These are phyloP conservation scores for Ganaspis sp. DNA, from an alignment of 1,140 invertebrate species.

Conservation along the genomic window DNA sequence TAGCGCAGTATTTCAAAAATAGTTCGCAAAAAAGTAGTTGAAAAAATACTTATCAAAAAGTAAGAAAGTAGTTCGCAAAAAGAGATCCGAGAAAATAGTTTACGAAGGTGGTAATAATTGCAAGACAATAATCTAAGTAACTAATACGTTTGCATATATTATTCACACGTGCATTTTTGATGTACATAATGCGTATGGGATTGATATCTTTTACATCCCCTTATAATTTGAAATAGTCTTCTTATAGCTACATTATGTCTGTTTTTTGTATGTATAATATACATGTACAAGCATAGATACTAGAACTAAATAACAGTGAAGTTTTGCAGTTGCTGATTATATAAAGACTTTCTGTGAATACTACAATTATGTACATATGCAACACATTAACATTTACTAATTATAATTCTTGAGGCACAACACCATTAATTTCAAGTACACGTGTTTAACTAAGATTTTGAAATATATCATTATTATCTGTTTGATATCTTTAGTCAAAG, in stretches of 20 bases:
- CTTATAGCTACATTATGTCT: conserved; percentile 26
- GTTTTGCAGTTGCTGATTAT: conserved; percentile 25
- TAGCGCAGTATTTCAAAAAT: too few relatives aligned
- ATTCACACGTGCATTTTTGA: conserved; percentile 23
- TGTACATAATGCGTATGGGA: conserved; percentile 20
- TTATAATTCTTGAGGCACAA: conserved; percentile 25
- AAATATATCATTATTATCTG: background rate
- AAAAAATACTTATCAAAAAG: conserved; percentile 41
- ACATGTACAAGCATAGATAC: conserved; percentile 49
- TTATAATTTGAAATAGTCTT: conserved; percentile 31
- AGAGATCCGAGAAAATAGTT: too few relatives aligned
- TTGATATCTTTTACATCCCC: conserved; percentile 38
- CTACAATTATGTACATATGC: conserved; percentile 23
- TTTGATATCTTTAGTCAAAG: conserved; percentile 7
- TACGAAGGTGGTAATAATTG: conserved; percentile 53
- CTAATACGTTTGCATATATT: conserved; percentile 27
- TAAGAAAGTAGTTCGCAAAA: too few relatives aligned
- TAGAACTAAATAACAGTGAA: conserved; percentile 62
- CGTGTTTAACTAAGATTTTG: background rate
- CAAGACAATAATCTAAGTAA: conserved; percentile 31
- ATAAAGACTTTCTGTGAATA: conserved; percentile 24
- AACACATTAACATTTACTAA: background rate
- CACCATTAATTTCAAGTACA: background rate
- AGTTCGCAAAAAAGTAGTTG: too few relatives aligned
- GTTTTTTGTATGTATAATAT: conserved; percentile 39